These are phyloP conservation scores for Triplophysa bombifrons DNA, from an alignment of 2,797 vertebrate species.

Conservation along the genomic window DNA sequence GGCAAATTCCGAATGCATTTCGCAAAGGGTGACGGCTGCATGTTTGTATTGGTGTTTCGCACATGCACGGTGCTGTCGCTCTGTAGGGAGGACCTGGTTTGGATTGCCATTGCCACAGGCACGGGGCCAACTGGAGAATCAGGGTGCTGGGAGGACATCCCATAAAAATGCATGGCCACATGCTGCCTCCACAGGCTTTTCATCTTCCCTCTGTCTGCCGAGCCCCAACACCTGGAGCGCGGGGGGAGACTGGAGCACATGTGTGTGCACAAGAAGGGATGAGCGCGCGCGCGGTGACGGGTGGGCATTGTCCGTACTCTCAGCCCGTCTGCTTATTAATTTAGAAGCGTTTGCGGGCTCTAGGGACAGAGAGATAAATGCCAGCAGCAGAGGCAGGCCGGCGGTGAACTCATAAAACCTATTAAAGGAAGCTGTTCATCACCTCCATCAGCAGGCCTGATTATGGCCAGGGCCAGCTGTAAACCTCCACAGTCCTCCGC, in stretches of 20 bases:
- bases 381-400: constrained; percentile 74
- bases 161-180: constrained; percentile 70
- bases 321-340: constrained; percentile 76
- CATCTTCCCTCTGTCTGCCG: constrained; percentile 68
- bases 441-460: constrained; percentile 75
- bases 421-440: constrained; percentile 78
- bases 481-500: constrained; percentile 53
- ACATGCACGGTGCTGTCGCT: neutral
- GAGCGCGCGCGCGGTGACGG: constrained; percentile 46
- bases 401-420: constrained; percentile 80
- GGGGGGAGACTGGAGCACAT: constrained; percentile 43
- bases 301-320: constrained; percentile 47
- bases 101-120: constrained; percentile 60
- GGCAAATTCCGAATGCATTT: constrained; percentile 25
- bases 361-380: constrained; percentile 79
- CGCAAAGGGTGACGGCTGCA: neutral
- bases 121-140: constrained; percentile 56
- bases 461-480: constrained; percentile 73
- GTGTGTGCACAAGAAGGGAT: constrained; percentile 45
- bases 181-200: constrained; percentile 75
- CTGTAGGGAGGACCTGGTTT: constrained; percentile 28
- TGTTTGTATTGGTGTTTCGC: constrained; percentile 23
- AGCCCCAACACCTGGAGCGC: constrained; percentile 68
- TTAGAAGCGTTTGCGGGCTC: constrained; percentile 79
- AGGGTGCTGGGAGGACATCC: constrained; percentile 56